A percentile compares a stretch with the other conserved stretches of the same genome.
Evolutionary conservation across 2,797 vertebrate species (phyloP).

Genomic region (Sciurus carolinensis): DNA sequence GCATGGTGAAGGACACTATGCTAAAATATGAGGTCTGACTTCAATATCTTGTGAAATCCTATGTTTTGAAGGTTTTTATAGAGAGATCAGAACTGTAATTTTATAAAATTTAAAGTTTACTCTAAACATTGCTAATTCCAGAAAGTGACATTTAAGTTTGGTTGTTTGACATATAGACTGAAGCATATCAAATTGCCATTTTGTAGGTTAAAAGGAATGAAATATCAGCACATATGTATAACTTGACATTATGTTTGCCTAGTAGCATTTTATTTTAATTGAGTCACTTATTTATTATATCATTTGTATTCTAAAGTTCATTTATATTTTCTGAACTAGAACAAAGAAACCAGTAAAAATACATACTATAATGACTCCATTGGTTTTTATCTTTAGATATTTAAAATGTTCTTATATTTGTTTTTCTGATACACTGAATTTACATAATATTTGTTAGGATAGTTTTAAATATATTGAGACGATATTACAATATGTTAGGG

Average conservation of each 20-base stretch:
- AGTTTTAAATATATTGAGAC: constrained; percentile 73
- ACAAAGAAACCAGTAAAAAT: constrained; percentile 19
- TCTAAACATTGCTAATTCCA: constrained; percentile 37
- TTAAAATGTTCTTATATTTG: constrained; percentile 32
- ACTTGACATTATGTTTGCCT: constrained; percentile 38
- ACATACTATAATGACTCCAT: neutral
- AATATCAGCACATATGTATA: neutral
- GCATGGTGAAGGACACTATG: neutral
- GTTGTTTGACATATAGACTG: constrained; percentile 40
- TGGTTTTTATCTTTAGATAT: constrained; percentile 53
- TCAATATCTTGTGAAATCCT: neutral
- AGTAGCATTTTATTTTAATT: neutral
- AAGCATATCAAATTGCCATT: constrained; percentile 34
- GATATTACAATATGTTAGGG: constrained; percentile 68
- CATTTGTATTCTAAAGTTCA: constrained; percentile 28
- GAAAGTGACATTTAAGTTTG: neutral
- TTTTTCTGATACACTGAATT: constrained; percentile 67
- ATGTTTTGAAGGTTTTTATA: neutral
- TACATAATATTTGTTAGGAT: constrained; percentile 57
- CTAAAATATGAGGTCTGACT: neutral
- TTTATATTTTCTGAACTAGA: constrained; percentile 55
- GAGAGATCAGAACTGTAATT: neutral
- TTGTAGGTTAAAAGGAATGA: constrained; percentile 44
- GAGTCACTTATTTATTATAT: neutral
- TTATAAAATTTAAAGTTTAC: neutral